phyloP scores from a whole-genome alignment of 1,140 invertebrate species.

The Nymphalis io region DNA sequence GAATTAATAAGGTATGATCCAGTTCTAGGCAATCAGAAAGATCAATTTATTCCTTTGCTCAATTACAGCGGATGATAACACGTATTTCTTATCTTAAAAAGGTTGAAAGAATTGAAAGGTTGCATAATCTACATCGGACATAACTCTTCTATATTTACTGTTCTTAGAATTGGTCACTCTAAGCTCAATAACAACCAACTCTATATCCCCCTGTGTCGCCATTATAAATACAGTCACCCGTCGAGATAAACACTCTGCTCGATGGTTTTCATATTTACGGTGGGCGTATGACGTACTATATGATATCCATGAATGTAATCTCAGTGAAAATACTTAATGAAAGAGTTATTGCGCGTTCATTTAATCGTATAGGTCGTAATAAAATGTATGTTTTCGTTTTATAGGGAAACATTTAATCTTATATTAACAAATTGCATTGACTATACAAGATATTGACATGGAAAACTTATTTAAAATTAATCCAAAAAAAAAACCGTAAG shows the following conservation, averaged over 20 bases:
- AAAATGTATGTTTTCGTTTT: not conserved
- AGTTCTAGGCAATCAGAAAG: too few relatives aligned
- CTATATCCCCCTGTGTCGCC: constrained; percentile 9
- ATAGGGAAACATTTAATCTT: too few relatives aligned
- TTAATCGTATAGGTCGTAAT: not conserved
- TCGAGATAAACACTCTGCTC: constrained; percentile 13
- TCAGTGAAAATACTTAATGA: not conserved
- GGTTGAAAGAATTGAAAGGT: not conserved
- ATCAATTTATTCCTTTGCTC: too few relatives aligned
- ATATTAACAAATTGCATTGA: too few relatives aligned
- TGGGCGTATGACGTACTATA: not conserved
- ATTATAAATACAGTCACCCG: constrained; percentile 16
- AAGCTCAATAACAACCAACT: constrained; percentile 3
- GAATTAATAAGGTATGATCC: too few relatives aligned
- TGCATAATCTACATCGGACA: too few relatives aligned
- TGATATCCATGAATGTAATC: constrained; percentile 8
- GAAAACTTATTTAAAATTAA: too few relatives aligned
- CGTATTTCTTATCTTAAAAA: too few relatives aligned
- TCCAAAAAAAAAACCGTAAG: too few relatives aligned
- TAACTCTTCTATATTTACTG: not conserved
- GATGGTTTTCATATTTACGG: constrained; percentile 10
- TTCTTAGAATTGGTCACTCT: constrained; percentile 17
- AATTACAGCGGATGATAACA: too few relatives aligned
- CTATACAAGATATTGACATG: too few relatives aligned
- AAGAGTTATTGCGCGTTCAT: not conserved